Conservation (phyloP, 2,797 vertebrate species). For the Betta splendens region DNA sequence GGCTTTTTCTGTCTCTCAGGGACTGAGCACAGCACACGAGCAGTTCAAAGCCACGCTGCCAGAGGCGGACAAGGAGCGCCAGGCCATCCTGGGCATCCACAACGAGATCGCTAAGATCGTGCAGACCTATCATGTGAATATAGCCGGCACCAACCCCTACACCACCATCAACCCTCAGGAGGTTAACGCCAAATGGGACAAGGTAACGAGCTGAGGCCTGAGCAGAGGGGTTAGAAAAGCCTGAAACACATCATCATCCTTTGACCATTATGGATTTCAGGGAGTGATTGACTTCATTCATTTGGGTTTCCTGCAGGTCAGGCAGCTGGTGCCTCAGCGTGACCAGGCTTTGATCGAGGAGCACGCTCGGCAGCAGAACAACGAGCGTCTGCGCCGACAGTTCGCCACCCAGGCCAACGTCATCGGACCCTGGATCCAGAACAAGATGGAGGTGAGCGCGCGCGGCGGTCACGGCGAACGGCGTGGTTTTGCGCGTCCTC, state of each 20-base stretch:
- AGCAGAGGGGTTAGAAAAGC: not conserved
- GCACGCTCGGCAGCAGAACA: conserved; percentile 95
- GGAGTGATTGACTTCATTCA: no score
- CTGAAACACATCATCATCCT: no score
- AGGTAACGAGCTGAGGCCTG: conserved; percentile 72
- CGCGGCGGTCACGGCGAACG: not conserved
- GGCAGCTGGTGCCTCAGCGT: conserved; percentile 93
- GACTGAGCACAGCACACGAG: conserved; percentile 94
- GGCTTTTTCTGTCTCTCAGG: conserved; percentile 75
- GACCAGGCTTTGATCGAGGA: conserved; percentile 97
- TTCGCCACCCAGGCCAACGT: conserved; percentile 96
- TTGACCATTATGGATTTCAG: no score
- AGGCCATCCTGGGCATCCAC: conserved; percentile 96
- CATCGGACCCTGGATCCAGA: conserved; percentile 99
- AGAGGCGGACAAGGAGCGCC: conserved; percentile 95
- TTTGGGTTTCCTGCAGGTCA: conserved; percentile 79
- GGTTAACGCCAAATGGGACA: conserved; percentile 97
- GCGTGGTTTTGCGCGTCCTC: no score
- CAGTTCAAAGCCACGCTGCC: conserved; percentile 98
- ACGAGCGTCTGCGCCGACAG: conserved; percentile 93
- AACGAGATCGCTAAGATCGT: conserved; percentile 98
- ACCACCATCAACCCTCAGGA: conserved; percentile 95
- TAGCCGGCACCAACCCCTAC: conserved; percentile 95
- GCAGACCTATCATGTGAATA: conserved; percentile 97
- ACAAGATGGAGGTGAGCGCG: conserved; percentile 93